Evolutionary conservation across 2,113 vertebrate genomes (phyloP).

Genomic region (Hyaena hyaena): DNA sequence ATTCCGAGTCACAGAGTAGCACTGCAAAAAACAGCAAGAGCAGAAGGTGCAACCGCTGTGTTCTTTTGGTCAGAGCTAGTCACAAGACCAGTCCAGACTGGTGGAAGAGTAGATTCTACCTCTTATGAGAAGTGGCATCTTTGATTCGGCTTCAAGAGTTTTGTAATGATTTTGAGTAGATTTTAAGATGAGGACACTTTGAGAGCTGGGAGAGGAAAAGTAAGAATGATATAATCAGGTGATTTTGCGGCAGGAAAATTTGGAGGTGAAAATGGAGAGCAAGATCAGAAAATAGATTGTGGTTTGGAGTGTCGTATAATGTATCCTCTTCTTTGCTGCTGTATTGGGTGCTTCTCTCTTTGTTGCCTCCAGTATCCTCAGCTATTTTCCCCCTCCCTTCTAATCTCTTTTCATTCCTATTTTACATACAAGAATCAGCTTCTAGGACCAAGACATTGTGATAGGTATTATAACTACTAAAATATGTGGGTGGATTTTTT

Average conservation of each 20-base stretch:
- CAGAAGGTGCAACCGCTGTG: background rate
- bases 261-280: background rate
- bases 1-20: background rate
- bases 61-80: background rate
- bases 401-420: background rate
- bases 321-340: background rate
- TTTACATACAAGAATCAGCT: background rate
- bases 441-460: background rate
- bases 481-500: background rate
- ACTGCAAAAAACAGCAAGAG: background rate
- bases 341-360: background rate
- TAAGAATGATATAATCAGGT: background rate
- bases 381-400: too few species aligned
- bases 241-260: background rate
- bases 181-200: background rate
- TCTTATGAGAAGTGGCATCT: background rate
- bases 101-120: background rate
- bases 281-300: background rate
- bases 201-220: fast-evolving
- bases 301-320: background rate
- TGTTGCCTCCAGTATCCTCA: background rate
- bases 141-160: background rate
- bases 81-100: background rate
- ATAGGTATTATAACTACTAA: background rate
- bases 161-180: background rate